These are phyloP conservation scores for Chaetops frenatus DNA, from an alignment of 2,113 vertebrate species.

Conservation along the genomic window DNA sequence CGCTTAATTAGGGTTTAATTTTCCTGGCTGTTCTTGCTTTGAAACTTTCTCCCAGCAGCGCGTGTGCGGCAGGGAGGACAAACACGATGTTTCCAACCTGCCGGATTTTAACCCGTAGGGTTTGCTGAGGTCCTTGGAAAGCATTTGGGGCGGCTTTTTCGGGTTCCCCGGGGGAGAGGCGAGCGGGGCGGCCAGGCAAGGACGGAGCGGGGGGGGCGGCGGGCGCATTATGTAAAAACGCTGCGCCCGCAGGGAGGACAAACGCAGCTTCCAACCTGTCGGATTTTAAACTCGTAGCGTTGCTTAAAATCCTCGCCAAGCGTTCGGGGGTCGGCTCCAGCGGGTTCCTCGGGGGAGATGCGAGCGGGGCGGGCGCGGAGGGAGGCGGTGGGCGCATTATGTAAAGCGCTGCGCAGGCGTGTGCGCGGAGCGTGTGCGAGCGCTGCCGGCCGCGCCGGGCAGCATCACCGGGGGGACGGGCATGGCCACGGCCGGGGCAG, in stretches of 20 bases:
- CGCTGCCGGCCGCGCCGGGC: not conserved
- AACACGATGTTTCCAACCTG: not conserved
- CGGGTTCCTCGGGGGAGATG: not conserved
- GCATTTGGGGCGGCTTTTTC: not conserved
- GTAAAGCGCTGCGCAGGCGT: not conserved
- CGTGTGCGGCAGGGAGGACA: not conserved
- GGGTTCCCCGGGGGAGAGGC: not conserved
- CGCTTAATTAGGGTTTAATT: not conserved
- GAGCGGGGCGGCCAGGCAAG: not conserved
- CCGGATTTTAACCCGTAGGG: fast-evolving
- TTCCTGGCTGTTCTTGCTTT: not conserved
- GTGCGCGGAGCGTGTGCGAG: not conserved
- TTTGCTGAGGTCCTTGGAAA: fast-evolving
- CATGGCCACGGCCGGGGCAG: not conserved
- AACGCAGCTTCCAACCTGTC: not conserved
- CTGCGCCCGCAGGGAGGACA: not conserved
- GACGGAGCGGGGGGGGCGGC: no score
- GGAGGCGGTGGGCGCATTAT: no score
- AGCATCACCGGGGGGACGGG: not conserved
- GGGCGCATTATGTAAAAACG: not conserved
- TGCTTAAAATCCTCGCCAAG: not conserved
- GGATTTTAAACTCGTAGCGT: not conserved
- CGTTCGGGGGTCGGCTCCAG: not conserved
- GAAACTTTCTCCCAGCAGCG: not conserved
- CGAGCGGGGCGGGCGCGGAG: no score